phyloP scores from a whole-genome alignment of 2,113 vertebrate species.

The Noturus placidus region DNA sequence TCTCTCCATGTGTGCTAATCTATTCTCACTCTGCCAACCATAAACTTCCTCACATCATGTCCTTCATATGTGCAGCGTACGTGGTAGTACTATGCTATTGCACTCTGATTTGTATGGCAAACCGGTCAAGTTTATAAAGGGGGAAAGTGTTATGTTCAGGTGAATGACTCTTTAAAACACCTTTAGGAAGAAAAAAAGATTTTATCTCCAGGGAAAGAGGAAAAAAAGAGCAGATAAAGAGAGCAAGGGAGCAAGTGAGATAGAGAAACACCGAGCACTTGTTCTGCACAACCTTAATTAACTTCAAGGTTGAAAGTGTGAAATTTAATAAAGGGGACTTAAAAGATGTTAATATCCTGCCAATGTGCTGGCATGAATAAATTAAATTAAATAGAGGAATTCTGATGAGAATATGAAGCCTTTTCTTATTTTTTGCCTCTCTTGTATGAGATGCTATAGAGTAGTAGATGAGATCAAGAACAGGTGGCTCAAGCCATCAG shows the following conservation, averaged over 20 bases:
- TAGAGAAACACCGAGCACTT: conserved; percentile 43
- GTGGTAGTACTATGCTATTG: background rate
- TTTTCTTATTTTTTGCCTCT: background rate
- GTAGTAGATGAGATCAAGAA: background rate
- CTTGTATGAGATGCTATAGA: conserved; percentile 1
- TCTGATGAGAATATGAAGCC: conserved; percentile 9
- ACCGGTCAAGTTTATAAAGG: conserved; percentile 4
- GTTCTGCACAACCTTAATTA: conserved; percentile 74
- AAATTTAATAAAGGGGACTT: conserved; percentile 77
- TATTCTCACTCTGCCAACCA: background rate
- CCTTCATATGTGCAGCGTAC: background rate
- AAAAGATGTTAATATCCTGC: conserved; percentile 76
- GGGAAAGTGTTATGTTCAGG: conserved; percentile 17
- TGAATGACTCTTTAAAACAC: conserved; percentile 42
- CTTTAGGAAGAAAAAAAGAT: conserved; percentile 19
- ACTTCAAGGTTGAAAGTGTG: conserved; percentile 75
- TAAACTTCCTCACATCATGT: background rate
- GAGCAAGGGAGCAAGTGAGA: background rate
- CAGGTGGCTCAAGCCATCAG: background rate
- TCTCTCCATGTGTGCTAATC: background rate
- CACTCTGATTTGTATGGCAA: conserved; percentile 22
- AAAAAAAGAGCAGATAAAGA: conserved; percentile 11
- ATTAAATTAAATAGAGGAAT: conserved; percentile 64
- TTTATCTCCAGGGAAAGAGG: background rate
- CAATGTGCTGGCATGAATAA: conserved; percentile 67